Percentiles rank a stretch among this genome's conserved stretches.
Conservation (phyloP, 2,797 vertebrate species). For the Buceros bicornis region DNA sequence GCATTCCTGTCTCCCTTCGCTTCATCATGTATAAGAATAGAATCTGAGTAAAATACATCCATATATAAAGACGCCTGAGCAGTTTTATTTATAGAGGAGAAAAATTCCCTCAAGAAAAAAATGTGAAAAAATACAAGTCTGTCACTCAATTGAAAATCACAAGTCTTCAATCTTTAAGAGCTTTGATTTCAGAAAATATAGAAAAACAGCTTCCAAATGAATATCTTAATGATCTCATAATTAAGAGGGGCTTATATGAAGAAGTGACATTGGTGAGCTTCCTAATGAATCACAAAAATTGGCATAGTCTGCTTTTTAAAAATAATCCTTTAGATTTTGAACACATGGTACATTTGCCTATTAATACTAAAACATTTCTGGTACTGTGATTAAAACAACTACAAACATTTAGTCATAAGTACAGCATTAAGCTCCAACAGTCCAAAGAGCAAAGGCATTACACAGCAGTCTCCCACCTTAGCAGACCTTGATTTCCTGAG, state of each 20-base stretch:
- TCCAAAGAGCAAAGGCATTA: background rate
- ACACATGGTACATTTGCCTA: constrained; percentile 44
- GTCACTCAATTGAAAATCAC: background rate
- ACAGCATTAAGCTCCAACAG: background rate
- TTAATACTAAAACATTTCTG: constrained; percentile 48
- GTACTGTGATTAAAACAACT: constrained; percentile 50
- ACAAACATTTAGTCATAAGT: constrained; percentile 35
- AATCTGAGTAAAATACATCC: constrained; percentile 8
- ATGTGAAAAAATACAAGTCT: background rate
- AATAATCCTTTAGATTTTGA: constrained; percentile 43
- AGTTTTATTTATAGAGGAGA: constrained; percentile 3
- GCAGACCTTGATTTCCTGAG: background rate
- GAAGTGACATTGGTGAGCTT: constrained; percentile 34
- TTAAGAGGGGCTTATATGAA: constrained; percentile 29
- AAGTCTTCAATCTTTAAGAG: background rate
- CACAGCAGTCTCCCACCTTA: background rate
- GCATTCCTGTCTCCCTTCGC: background rate
- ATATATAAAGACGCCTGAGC: background rate
- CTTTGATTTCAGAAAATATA: background rate
- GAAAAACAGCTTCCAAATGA: constrained; percentile 12
- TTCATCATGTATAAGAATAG: background rate
- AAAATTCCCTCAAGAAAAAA: background rate
- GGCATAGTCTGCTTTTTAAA: constrained; percentile 38
- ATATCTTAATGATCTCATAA: constrained; percentile 13
- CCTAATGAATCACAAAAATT: constrained; percentile 65